These are phyloP conservation scores for Cenopis cana DNA, from an alignment of 2,888 invertebrate species.

Conservation along the genomic window DNA sequence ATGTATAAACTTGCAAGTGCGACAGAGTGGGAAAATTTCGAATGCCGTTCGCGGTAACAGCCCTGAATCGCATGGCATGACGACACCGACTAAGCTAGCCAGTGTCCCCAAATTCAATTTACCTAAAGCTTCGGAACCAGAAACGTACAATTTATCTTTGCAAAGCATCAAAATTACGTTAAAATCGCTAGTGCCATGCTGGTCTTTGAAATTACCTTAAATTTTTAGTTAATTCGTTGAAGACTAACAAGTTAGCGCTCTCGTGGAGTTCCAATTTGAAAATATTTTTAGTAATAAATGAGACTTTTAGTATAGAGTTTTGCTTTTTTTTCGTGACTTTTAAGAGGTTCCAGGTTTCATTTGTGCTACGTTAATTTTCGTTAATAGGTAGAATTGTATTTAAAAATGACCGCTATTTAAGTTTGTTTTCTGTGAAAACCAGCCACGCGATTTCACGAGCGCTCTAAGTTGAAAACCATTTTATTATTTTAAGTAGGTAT, in stretches of 20 bases:
- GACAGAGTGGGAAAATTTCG: too few relatives aligned
- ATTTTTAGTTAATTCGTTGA: slow-evolving; percentile 12
- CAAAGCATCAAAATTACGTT: slow-evolving; percentile 1
- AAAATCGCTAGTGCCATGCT: not conserved
- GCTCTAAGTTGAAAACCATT: too few relatives aligned
- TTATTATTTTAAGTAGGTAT: too few relatives aligned
- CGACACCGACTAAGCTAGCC: not conserved
- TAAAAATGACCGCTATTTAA: too few relatives aligned
- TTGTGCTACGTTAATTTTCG: not conserved
- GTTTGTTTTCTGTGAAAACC: too few relatives aligned
- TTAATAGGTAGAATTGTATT: too few relatives aligned
- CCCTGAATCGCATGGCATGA: not conserved
- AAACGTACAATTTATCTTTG: slow-evolving; percentile 2
- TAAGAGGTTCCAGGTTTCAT: not conserved
- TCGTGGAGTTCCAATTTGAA: not conserved
- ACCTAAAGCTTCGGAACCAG: not conserved
- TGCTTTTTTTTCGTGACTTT: not conserved
- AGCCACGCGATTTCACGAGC: too few relatives aligned
- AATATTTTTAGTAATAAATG: not conserved
- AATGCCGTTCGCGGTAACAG: too few relatives aligned
- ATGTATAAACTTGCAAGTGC: too few relatives aligned
- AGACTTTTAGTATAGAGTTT: not conserved
- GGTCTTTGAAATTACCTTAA: not conserved
- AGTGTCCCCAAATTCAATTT: slow-evolving; percentile 12
- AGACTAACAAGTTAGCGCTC: not conserved